Percentiles rank a stretch among this genome's conserved stretches.
These are phyloP conservation scores for Crambe crambe DNA, from an alignment of 37 sponge, comb jelly and placozoan genomes.

Conservation along the genomic window DNA sequence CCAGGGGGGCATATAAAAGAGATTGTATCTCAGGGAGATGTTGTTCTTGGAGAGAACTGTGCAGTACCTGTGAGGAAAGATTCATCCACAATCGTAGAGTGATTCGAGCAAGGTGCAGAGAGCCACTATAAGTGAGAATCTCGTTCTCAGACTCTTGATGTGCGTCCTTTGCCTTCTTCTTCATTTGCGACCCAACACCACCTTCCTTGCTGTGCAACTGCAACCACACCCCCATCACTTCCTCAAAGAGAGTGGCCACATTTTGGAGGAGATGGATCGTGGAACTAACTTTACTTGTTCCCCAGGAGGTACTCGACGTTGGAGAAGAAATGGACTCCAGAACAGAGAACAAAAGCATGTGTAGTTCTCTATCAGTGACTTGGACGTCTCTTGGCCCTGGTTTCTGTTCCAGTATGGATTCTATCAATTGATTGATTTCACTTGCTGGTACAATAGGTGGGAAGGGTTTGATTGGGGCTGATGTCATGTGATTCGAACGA, in stretches of 20 bases:
- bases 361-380: slow-evolving; percentile 19
- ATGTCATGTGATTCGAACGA: neutral
- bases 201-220: slow-evolving; percentile 21
- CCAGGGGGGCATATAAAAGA: slow-evolving; percentile 37
- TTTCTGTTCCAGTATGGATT: neutral
- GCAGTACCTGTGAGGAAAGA: slow-evolving; percentile 7
- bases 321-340: slow-evolving; percentile 25
- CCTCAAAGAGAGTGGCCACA: slow-evolving; percentile 47
- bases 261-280: slow-evolving; percentile 34
- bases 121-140: slow-evolving; percentile 13
- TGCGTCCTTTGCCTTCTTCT: neutral
- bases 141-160: neutral
- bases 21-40: slow-evolving; percentile 33
- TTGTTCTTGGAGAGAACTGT: slow-evolving; percentile 18
- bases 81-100: slow-evolving; percentile 49
- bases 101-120: slow-evolving; percentile 36
- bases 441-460: neutral
- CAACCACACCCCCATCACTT: slow-evolving; percentile 47
- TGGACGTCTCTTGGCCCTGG: neutral
- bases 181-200: neutral
- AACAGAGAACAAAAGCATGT: slow-evolving; percentile 46
- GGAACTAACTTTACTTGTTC: slow-evolving; percentile 15
- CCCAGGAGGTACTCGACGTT: slow-evolving; percentile 9
- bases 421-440: neutral
- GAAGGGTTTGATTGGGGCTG: neutral